Percentiles rank a stretch among this genome's conserved stretches.
Conservation (phyloP, 1,140 invertebrate species). For the Monochamus saltuarius region DNA sequence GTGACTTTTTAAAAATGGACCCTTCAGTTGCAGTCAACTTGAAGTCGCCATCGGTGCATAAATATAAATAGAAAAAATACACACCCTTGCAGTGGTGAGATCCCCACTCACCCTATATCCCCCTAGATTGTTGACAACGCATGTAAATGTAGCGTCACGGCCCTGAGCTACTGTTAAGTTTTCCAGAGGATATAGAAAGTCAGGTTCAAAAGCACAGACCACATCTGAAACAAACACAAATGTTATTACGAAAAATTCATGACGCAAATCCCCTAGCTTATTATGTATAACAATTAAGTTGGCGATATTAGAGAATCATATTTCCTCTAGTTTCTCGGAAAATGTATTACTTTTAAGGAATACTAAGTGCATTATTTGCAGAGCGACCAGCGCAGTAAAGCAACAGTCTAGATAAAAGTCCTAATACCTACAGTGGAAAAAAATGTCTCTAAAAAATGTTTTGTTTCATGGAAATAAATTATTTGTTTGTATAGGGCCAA, state of each 20-base stretch:
- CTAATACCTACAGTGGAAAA: too few species aligned
- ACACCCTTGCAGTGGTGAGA: constrained; percentile 75
- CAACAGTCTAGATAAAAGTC: too few species aligned
- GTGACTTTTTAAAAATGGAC: constrained; percentile 18
- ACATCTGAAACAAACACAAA: constrained; percentile 44
- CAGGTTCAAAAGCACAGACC: constrained; percentile 72
- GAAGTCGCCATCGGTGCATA: constrained; percentile 33
- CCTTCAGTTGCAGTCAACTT: constrained; percentile 19
- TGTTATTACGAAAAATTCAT: neutral
- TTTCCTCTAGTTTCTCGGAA: too few species aligned
- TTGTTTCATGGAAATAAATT: too few species aligned
- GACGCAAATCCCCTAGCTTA: too few species aligned
- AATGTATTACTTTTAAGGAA: too few species aligned
- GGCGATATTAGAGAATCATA: too few species aligned
- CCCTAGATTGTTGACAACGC: constrained; percentile 86
- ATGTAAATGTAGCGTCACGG: constrained; percentile 84
- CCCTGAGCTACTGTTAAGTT: constrained; percentile 86
- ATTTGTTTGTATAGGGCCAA: too few species aligned
- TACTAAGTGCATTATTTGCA: too few species aligned
- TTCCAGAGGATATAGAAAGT: constrained; percentile 81
- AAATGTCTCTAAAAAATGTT: too few species aligned
- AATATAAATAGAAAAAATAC: constrained; percentile 55
- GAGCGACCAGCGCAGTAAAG: too few species aligned
- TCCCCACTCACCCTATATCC: constrained; percentile 92
- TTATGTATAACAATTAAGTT: too few species aligned